Base-by-base conservation (phyloP, 2,113 vertebrate genomes). In the Festucalex cinctus region DNA sequence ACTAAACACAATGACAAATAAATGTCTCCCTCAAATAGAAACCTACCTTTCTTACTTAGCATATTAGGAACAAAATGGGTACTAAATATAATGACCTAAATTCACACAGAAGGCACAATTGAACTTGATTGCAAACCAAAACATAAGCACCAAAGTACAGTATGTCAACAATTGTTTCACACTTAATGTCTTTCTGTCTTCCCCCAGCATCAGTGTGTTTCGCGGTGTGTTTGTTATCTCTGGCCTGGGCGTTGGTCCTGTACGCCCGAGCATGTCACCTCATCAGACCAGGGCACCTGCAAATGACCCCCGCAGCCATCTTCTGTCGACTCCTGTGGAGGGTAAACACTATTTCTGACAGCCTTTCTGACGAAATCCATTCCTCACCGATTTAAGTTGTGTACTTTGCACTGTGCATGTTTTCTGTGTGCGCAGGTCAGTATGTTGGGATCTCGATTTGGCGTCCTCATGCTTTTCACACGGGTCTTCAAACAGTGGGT, bases 291-390 rank as follows among this genome's bases (percentile, higher is more conserved):
- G 90, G 93, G 1, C 92, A 90, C 70, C 75, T 89, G 8, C 80
- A 84, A 9, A 83, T 85, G 12, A 92, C 90, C 0, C 92, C 93
- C 0, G 56, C 85, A 0, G 89, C 94, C 68, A 76, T 95, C 35
- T 74, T 95, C 70, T 95, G 93, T 85, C 93, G 94, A 81, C 90
- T 95, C 65, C 85, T 96, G 48, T 95, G 95, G 95, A 90, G 95
- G 87, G 93, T 82, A 16, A 86, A 92, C 66, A 91, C 88, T 85
- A 2, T 32, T 32, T 66, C 70, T 89, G 39, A 58, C 63, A 37
- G 48, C 46, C 36, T 32, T 54, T 62, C 1, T 4, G 41, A 24
- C 28, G 63, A 54, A 20, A 39, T 32, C 57, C 58, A 13, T 14
- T 10, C 8, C 3, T 51, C 17, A 37, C 26, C 14, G 16, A 36